Conservation (phyloP, 53 echinoderm and acorn worm species). For the Stichopus horrens region DNA sequence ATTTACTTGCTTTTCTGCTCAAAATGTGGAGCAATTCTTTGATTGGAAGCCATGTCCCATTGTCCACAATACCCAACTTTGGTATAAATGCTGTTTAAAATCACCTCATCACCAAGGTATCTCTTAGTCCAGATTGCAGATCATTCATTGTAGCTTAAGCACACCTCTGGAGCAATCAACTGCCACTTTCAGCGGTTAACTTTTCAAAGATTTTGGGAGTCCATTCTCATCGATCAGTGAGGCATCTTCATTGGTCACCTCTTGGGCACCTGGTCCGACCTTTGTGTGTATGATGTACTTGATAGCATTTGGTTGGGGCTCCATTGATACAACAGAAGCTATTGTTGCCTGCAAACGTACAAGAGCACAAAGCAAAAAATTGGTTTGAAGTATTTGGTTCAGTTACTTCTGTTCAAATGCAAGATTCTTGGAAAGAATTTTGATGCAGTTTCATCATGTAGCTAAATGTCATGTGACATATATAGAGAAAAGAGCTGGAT, state of each 20-base stretch:
- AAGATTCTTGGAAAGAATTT: neutral
- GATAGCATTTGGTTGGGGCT: conserved; percentile 69
- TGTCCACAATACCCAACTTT: too few species aligned
- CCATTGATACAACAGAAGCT: conserved; percentile 36
- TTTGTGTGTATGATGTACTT: conserved; percentile 88
- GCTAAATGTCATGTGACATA: too few species aligned
- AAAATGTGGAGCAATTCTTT: too few species aligned
- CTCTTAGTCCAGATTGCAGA: too few species aligned
- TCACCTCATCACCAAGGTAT: too few species aligned
- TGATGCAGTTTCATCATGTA: neutral
- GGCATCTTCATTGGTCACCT: conserved; percentile 55
- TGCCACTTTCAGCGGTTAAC: conserved; percentile 17
- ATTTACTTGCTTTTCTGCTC: too few species aligned
- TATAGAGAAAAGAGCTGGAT: too few species aligned
- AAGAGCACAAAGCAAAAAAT: neutral
- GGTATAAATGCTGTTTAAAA: too few species aligned
- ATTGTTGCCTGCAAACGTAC: conserved; percentile 5
- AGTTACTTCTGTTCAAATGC: neutral
- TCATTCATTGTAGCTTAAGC: too few species aligned
- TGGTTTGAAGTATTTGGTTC: neutral
- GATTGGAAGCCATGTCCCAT: too few species aligned
- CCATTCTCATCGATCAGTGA: conserved; percentile 70
- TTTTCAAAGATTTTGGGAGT: conserved; percentile 63
- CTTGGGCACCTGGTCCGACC: conserved; percentile 85
- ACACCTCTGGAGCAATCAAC: too few species aligned